A percentile compares a stretch with the other conserved stretches of the same genome.
Conservation (phyloP, 2,888 invertebrate species). For the Synanthedon vespiformis region DNA sequence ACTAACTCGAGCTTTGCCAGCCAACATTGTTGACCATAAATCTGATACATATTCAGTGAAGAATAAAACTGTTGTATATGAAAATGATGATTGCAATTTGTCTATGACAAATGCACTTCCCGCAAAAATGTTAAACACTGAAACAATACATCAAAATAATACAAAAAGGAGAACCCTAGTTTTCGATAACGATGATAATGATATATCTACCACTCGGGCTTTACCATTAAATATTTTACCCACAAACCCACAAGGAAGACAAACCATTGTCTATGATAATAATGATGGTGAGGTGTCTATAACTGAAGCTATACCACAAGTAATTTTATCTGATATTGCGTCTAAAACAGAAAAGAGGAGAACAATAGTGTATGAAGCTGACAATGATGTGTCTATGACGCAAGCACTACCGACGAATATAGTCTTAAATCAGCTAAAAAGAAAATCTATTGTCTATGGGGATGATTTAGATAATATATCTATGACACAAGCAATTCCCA, state of each 20-base stretch:
- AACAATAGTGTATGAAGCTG: constrained; percentile 13
- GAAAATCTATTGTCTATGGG: not conserved
- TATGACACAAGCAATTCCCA: not conserved
- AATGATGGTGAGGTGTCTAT: constrained; percentile 1
- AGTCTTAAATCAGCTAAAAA: not conserved
- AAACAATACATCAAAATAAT: not conserved
- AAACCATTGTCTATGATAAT: not conserved
- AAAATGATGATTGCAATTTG: constrained; percentile 16
- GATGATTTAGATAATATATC: not conserved
- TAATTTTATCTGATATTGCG: not conserved
- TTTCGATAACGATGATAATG: constrained; percentile 14
- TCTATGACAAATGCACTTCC: constrained; percentile 21
- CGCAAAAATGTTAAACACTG: constrained; percentile 4
- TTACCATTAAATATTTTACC: constrained; percentile 10
- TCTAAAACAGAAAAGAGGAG: constrained; percentile 6
- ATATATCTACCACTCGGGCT: constrained; percentile 19
- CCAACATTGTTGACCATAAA: not conserved
- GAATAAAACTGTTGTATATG: constrained; percentile 18
- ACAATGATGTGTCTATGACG: constrained; percentile 22
- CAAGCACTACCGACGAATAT: constrained; percentile 16
- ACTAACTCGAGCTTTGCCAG: not conserved
- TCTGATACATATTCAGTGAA: constrained; percentile 7
- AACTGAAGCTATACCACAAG: not conserved
- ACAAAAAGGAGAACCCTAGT: constrained; percentile 12
- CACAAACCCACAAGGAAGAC: not conserved